These are phyloP conservation scores for Glossophaga mutica DNA, from an alignment of 2,797 vertebrate genomes.

Conservation along the genomic window DNA sequence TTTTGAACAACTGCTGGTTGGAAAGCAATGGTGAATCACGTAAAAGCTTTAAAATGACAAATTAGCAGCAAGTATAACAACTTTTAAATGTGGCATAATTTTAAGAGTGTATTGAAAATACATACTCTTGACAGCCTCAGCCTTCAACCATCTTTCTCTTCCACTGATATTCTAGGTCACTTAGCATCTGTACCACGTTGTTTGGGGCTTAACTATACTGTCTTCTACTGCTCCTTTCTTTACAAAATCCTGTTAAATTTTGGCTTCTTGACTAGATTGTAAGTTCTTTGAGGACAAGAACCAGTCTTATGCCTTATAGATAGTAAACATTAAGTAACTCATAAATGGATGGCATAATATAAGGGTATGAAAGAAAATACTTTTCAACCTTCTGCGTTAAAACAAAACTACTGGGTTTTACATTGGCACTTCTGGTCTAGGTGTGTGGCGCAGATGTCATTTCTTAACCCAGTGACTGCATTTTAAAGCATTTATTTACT, in stretches of 20 bases:
- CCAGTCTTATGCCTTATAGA: not conserved
- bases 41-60: conserved; percentile 11
- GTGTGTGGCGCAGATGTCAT: not conserved
- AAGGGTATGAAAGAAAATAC: not conserved
- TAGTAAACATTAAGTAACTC: not conserved
- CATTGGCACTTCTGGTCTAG: not conserved
- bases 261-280: not conserved
- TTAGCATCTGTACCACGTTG: not conserved
- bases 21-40: not conserved
- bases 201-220: not conserved
- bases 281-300: conserved; percentile 18
- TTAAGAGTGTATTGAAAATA: conserved; percentile 26
- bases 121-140: not conserved
- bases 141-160: not conserved
- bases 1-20: not conserved
- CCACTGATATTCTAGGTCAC: not conserved
- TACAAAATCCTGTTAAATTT: not conserved
- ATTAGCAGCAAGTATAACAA: not conserved
- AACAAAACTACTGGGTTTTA: not conserved
- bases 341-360: not conserved
- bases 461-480: not conserved
- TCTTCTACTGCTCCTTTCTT: not conserved
- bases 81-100: conserved; percentile 10
- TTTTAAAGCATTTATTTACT: not conserved
- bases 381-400: not conserved